Conservation (phyloP, 2,113 vertebrate species). For the Leptobrachium leishanense region DNA sequence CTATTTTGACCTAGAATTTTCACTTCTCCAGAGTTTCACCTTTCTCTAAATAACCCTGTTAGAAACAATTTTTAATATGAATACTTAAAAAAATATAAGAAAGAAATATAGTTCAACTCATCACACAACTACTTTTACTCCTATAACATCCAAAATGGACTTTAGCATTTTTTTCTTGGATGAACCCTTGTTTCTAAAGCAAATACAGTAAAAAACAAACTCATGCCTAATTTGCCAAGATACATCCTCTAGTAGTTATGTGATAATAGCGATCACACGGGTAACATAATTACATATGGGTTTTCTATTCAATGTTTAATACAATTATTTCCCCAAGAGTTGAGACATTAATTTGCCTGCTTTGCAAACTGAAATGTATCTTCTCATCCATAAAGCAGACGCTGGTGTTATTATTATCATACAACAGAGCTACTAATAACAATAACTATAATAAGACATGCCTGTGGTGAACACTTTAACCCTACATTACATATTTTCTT, state of each 20-base stretch:
- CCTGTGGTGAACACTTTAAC: slow-evolving; percentile 35
- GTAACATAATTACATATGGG: slow-evolving; percentile 6
- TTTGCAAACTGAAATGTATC: not conserved
- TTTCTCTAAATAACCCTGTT: too few relatives aligned
- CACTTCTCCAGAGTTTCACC: too few relatives aligned
- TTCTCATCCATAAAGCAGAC: slow-evolving; percentile 11
- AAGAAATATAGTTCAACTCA: too few relatives aligned
- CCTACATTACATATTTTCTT: slow-evolving; percentile 1
- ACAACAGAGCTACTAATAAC: too few relatives aligned
- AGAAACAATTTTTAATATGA: too few relatives aligned
- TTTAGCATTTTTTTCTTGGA: not conserved
- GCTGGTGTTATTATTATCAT: slow-evolving; percentile 27
- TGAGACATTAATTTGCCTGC: slow-evolving; percentile 22
- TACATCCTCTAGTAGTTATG: not conserved
- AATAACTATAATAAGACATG: not conserved
- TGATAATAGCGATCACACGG: not conserved
- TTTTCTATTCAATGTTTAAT: not conserved
- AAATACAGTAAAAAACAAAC: not conserved
- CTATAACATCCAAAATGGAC: too few relatives aligned
- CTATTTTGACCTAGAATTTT: too few relatives aligned
- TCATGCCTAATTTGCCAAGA: not conserved
- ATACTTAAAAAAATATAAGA: too few relatives aligned
- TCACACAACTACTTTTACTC: too few relatives aligned
- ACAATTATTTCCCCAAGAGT: slow-evolving; percentile 9
- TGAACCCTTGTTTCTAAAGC: not conserved